A percentile compares a stretch with the other conserved stretches of the same genome.
phyloP scores from a whole-genome alignment of 2,888 invertebrate genomes.

The Cryptophagus acutangulus region DNA sequence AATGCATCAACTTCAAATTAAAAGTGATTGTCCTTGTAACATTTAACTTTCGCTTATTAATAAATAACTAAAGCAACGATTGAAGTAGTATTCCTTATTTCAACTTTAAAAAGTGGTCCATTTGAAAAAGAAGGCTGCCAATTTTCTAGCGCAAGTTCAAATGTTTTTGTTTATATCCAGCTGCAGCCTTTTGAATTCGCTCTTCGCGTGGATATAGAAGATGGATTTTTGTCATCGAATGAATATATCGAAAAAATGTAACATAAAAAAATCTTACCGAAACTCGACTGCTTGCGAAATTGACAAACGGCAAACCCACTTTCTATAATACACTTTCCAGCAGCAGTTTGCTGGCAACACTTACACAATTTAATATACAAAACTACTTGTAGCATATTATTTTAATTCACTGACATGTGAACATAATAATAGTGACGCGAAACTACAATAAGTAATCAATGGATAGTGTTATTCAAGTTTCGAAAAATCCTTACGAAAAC shows the following conservation, averaged over 20 bases:
- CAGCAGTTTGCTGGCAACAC: constrained; percentile 36
- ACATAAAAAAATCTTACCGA: constrained; percentile 38
- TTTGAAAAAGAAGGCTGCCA: too few species aligned
- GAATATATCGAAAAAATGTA: not conserved
- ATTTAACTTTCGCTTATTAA: constrained; percentile 14
- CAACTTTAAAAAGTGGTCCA: too few species aligned
- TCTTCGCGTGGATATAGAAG: too few species aligned
- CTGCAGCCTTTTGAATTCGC: constrained; percentile 27
- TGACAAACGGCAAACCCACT: constrained; percentile 44
- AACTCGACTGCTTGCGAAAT: constrained; percentile 41
- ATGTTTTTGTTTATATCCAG: too few species aligned
- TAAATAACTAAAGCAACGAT: too few species aligned
- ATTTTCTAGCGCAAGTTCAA: too few species aligned
- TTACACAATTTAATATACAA: constrained; percentile 43
- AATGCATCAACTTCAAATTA: constrained; percentile 10
- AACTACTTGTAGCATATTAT: constrained; percentile 41
- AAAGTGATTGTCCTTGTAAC: constrained; percentile 30
- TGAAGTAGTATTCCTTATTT: too few species aligned
- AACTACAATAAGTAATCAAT: constrained; percentile 12
- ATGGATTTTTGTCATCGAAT: constrained; percentile 1
- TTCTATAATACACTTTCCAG: constrained; percentile 47
- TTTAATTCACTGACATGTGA: constrained; percentile 30
- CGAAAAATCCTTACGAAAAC: constrained; percentile 37
- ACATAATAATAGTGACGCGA: constrained; percentile 13
- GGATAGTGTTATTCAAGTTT: too few species aligned